phyloP scores from a whole-genome alignment of 2,113 vertebrate genomes.

The Nematolebias whitei region DNA sequence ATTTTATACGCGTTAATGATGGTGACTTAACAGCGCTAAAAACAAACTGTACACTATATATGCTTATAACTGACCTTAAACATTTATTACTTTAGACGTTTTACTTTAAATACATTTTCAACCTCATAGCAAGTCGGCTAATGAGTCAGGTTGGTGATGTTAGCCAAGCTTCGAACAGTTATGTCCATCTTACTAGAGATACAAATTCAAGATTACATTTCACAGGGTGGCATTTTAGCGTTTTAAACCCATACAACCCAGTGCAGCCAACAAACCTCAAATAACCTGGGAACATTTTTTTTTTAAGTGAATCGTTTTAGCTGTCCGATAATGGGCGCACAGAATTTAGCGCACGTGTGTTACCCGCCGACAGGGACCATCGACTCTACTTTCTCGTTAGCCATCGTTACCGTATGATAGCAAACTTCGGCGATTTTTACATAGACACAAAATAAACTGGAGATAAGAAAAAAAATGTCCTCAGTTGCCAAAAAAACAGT shows the following conservation, averaged over 20 bases:
- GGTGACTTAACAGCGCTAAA: not conserved
- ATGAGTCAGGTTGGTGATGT: not conserved
- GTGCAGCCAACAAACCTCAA: fast-evolving
- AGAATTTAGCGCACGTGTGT: conserved; percentile 63
- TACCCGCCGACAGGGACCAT: conserved; percentile 28
- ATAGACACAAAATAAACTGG: not conserved
- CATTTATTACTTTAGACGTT: too few relatives aligned
- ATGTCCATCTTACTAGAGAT: not conserved
- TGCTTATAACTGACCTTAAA: not conserved
- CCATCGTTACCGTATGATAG: conserved; percentile 27
- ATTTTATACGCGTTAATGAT: too few relatives aligned
- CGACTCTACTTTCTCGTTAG: conserved; percentile 38
- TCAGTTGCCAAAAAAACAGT: not conserved
- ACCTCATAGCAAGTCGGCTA: too few relatives aligned
- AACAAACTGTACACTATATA: not conserved
- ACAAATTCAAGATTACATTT: not conserved
- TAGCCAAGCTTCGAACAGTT: not conserved
- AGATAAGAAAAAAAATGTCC: not conserved
- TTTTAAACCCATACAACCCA: fast-evolving
- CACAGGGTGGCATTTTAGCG: not conserved
- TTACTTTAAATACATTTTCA: too few relatives aligned
- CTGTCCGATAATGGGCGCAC: conserved; percentile 62
- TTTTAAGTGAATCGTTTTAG: not conserved
- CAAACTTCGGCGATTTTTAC: conserved; percentile 18
- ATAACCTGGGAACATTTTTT: fast-evolving